Evolutionary conservation across 1,140 invertebrate genomes (phyloP).

Genomic region (Drusus annulatus): DNA sequence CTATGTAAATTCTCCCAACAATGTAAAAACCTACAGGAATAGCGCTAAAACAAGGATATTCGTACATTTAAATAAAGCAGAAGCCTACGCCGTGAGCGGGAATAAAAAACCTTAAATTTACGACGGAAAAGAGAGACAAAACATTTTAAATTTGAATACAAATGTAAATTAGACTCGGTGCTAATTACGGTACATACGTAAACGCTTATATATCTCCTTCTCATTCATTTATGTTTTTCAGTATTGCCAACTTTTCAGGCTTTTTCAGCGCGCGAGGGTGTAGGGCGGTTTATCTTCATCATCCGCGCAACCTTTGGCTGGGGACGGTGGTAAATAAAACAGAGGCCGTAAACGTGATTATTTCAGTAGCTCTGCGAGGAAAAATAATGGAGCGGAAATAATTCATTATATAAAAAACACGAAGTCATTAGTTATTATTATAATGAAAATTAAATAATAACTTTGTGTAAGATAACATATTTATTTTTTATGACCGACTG

Average conservation of each 20-base stretch:
- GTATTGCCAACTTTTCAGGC: conserved; percentile 47
- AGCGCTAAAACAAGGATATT: conserved; percentile 55
- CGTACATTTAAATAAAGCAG: conserved; percentile 55
- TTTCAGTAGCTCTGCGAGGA: too few species aligned
- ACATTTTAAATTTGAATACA: conserved; percentile 74
- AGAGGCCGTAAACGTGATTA: too few species aligned
- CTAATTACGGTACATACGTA: conserved; percentile 66
- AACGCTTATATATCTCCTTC: conserved; percentile 57
- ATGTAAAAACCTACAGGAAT: conserved; percentile 16
- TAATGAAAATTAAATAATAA: too few species aligned
- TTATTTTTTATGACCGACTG: too few species aligned
- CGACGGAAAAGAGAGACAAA: conserved; percentile 66
- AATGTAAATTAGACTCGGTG: conserved; percentile 74
- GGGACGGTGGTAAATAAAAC: conserved; percentile 1
- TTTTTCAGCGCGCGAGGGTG: conserved; percentile 39
- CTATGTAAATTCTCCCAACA: conserved; percentile 19
- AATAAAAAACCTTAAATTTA: conserved; percentile 52
- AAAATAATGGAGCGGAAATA: too few species aligned
- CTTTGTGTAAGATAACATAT: too few species aligned
- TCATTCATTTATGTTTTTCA: conserved; percentile 51
- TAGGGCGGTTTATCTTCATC: conserved; percentile 56
- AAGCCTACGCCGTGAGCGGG: conserved; percentile 32
- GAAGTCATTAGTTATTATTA: too few species aligned
- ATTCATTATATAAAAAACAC: too few species aligned
- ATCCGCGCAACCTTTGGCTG: conserved; percentile 27